These are phyloP conservation scores for Aurelia coerulea DNA, from an alignment of 30 jellyfish, hydroid and myxozoan species.

Conservation along the genomic window DNA sequence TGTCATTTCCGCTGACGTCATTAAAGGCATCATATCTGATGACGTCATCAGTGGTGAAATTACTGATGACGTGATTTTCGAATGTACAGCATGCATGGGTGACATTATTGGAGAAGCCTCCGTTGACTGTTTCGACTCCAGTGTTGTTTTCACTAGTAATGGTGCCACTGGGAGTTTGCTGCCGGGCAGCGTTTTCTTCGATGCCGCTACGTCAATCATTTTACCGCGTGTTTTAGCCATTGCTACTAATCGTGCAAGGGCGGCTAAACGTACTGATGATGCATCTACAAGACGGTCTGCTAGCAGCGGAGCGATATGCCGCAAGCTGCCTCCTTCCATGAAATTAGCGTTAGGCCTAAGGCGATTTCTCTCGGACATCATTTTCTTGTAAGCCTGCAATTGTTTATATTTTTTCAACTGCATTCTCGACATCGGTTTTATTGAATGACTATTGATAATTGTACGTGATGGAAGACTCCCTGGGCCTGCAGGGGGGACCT, in stretches of 20 bases:
- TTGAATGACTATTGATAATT: conserved; percentile 1
- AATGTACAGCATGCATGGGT: too few species aligned
- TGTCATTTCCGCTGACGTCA: neutral
- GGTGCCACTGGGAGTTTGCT: neutral
- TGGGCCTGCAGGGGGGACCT: conserved; percentile 77
- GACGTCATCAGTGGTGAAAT: conserved; percentile 15
- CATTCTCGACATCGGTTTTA: conserved; percentile 54
- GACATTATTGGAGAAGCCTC: too few species aligned
- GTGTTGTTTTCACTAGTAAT: neutral
- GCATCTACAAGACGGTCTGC: conserved; percentile 56
- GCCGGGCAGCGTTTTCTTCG: conserved; percentile 60
- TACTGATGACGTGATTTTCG: too few species aligned
- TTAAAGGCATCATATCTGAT: conserved; percentile 5
- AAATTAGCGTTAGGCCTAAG: neutral
- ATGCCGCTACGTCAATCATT: conserved; percentile 67
- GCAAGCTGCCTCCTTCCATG: conserved; percentile 39
- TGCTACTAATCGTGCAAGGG: conserved; percentile 58
- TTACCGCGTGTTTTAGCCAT: conserved; percentile 48
- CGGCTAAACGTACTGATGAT: conserved; percentile 50
- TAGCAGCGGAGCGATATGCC: conserved; percentile 56
- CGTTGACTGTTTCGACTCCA: neutral
- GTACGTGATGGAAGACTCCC: conserved; percentile 39
- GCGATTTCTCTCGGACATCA: conserved; percentile 22
- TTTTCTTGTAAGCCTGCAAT: conserved; percentile 19
- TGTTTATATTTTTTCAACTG: conserved; percentile 34